These are phyloP conservation scores for Noctua janthe DNA, from an alignment of 2,888 invertebrate species.

Conservation along the genomic window DNA sequence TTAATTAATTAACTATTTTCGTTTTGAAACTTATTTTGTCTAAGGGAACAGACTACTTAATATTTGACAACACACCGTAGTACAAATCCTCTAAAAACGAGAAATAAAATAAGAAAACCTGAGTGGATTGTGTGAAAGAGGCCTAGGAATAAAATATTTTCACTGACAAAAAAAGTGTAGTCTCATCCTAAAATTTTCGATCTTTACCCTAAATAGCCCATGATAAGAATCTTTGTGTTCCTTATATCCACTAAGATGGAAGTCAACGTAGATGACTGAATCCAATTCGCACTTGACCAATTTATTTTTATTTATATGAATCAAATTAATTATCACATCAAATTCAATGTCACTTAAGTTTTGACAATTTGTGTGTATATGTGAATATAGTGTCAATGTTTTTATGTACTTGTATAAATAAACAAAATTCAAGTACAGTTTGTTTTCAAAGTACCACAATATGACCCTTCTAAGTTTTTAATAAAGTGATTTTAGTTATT, in stretches of 20 bases:
- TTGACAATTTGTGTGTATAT: slow-evolving; percentile 49
- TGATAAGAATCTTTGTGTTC: too few species aligned
- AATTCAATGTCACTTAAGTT: slow-evolving; percentile 42
- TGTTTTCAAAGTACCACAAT: neutral
- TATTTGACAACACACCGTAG: neutral
- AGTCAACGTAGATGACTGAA: neutral
- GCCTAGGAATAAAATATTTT: neutral
- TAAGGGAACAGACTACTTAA: neutral
- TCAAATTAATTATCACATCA: slow-evolving; percentile 50
- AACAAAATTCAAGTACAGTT: slow-evolving; percentile 41
- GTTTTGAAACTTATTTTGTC: neutral
- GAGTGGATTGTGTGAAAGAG: neutral
- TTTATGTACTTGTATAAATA: slow-evolving; percentile 34
- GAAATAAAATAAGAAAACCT: neutral
- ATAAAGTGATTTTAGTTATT: slow-evolving; percentile 23
- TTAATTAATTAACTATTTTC: neutral
- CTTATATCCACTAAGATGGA: neutral
- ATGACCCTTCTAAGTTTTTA: slow-evolving; percentile 12
- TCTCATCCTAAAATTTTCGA: too few species aligned
- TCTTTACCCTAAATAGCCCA: too few species aligned
- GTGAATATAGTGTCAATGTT: slow-evolving; percentile 59
- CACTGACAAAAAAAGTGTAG: neutral
- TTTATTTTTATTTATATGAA: slow-evolving; percentile 24
- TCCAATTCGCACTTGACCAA: slow-evolving; percentile 11
- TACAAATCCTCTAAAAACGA: neutral